These are phyloP conservation scores for Meandrina meandrites DNA, from an alignment of 92 coral and sea anemone species.

Conservation along the genomic window DNA sequence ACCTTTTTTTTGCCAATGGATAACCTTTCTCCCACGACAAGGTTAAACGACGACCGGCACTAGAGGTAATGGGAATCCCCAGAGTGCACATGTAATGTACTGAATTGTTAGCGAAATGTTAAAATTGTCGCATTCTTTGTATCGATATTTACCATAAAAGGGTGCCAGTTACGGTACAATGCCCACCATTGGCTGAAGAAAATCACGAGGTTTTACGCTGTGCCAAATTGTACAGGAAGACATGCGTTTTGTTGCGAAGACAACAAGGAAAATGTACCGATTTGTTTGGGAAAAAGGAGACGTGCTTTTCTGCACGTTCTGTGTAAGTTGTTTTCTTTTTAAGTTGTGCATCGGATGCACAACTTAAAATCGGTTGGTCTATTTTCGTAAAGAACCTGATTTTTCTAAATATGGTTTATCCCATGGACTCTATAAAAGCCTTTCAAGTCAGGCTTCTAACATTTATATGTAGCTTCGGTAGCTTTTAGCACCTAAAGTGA, in stretches of 20 bases:
- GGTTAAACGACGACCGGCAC: no score
- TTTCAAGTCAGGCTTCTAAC: not conserved
- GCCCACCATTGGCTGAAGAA: not conserved
- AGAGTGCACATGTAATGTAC: not conserved
- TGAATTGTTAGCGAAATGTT: not conserved
- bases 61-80: not conserved
- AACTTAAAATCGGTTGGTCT: not conserved
- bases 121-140: not conserved
- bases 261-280: not conserved
- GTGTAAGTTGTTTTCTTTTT: no score
- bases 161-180: no score
- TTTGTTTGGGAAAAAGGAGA: not conserved
- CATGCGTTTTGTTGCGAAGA: not conserved
- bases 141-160: no score
- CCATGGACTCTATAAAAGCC: not conserved
- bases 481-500: no score
- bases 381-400: not conserved
- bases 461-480: no score
- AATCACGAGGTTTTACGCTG: not conserved
- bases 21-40: no score
- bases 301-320: no score
- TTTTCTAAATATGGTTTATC: not conserved
- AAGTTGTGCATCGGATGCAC: no score
- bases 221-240: no score
- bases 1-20: no score